Conservation (phyloP, 2,113 vertebrate genomes). For the Oreochromis tanganicae region DNA sequence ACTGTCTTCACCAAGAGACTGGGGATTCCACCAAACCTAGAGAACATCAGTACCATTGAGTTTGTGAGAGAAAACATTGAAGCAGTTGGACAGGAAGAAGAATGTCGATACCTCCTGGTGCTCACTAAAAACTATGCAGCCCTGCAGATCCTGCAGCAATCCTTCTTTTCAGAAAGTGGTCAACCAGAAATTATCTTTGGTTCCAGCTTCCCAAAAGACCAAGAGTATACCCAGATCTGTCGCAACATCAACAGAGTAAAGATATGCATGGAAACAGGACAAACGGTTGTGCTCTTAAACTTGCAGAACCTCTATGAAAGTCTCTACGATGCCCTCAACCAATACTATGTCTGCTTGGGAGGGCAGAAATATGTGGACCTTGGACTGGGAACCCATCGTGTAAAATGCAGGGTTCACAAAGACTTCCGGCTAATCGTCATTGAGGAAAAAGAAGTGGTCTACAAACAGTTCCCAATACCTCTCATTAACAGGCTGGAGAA, state of each 20-base stretch:
- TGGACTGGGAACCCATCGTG: constrained; percentile 92
- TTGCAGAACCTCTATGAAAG: constrained; percentile 96
- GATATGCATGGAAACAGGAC: constrained; percentile 95
- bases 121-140: constrained; percentile 91
- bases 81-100: constrained; percentile 68
- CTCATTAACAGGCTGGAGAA: constrained; percentile 97
- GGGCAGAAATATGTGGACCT: constrained; percentile 95
- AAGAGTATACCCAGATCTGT: constrained; percentile 94
- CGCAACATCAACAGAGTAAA: constrained; percentile 94
- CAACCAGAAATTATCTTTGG: constrained; percentile 95
- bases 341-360: constrained; percentile 91
- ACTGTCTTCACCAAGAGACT: constrained; percentile 73
- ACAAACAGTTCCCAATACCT: constrained; percentile 88
- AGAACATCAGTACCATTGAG: constrained; percentile 73
- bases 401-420: constrained; percentile 91
- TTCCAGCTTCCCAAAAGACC: constrained; percentile 92
- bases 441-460: constrained; percentile 90
- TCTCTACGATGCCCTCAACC: constrained; percentile 94
- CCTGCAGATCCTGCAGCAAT: constrained; percentile 87
- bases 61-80: constrained; percentile 83
- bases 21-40: constrained; percentile 28
- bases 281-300: constrained; percentile 87
- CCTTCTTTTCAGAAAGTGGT: constrained; percentile 68
- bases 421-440: constrained; percentile 88
- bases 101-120: constrained; percentile 88